These are phyloP conservation scores for Metaphire vulgaris DNA, from an alignment of 1,140 invertebrate genomes.

Conservation along the genomic window DNA sequence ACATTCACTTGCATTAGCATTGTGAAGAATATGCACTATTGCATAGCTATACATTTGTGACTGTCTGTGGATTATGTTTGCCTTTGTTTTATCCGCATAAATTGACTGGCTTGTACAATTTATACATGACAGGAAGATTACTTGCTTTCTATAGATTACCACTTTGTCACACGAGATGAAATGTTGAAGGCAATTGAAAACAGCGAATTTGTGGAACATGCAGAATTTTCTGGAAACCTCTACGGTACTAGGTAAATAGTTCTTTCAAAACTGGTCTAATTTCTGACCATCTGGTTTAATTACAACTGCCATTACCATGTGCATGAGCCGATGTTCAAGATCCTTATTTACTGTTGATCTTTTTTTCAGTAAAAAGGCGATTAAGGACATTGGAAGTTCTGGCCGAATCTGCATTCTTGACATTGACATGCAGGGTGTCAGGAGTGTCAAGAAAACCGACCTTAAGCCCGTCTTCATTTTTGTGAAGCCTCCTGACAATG, in stretches of 20 bases:
- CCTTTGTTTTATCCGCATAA: too few species aligned
- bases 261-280: too few species aligned
- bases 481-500: conserved; percentile 82
- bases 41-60: too few species aligned
- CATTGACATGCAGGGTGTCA: conserved; percentile 93
- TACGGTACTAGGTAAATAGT: conserved; percentile 92
- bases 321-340: too few species aligned
- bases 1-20: too few species aligned
- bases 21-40: too few species aligned
- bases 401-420: conserved; percentile 90
- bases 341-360: too few species aligned
- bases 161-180: conserved; percentile 68
- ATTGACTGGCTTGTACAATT: too few species aligned
- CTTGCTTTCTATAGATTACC: conserved; percentile 64
- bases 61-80: too few species aligned
- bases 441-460: conserved; percentile 75
- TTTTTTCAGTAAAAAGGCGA: conserved; percentile 83
- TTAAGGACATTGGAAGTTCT: conserved; percentile 67
- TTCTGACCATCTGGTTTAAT: too few species aligned
- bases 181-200: conserved; percentile 72
- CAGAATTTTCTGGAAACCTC: conserved; percentile 83
- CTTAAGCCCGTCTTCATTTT: conserved; percentile 81
- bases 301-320: too few species aligned
- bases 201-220: conserved; percentile 86
- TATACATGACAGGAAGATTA: too few species aligned